Evolutionary conservation across 2,113 vertebrate species (phyloP).

Genomic region (Spheniscus mendiculus): DNA sequence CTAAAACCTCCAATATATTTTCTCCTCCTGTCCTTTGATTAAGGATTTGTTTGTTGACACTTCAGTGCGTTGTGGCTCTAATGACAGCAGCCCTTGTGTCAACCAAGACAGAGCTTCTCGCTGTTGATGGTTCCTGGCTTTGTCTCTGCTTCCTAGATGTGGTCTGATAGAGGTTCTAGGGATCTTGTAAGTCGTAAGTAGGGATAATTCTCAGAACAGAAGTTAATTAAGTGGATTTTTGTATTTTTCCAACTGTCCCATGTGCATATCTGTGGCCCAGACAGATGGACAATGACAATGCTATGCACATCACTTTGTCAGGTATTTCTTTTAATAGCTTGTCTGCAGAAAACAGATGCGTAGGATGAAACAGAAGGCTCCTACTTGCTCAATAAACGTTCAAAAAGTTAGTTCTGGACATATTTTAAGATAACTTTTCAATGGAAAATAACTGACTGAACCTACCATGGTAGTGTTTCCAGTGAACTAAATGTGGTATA

Average conservation of each 20-base stretch:
- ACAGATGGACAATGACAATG: neutral
- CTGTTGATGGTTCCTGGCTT: neutral
- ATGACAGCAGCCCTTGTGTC: neutral
- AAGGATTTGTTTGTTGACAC: neutral
- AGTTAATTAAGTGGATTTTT: neutral
- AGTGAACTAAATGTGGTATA: neutral
- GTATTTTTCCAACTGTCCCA: neutral
- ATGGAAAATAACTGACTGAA: slow-evolving; percentile 2
- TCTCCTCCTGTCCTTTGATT: neutral
- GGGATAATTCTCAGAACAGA: neutral
- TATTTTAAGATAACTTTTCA: neutral
- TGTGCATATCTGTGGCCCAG: neutral
- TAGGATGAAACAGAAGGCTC: neutral
- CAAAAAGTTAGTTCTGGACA: neutral
- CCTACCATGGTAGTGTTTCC: neutral
- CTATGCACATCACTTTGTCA: neutral
- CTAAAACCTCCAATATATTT: neutral
- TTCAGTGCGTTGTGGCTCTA: neutral
- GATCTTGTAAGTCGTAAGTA: neutral
- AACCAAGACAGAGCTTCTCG: neutral
- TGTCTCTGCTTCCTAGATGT: neutral
- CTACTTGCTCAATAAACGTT: neutral
- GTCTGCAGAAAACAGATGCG: neutral
- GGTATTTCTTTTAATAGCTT: neutral
- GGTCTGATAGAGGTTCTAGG: neutral